Evolutionary conservation across 1,140 invertebrate genomes (phyloP).

Genomic region (Ceratosolen fusciceps): DNA sequence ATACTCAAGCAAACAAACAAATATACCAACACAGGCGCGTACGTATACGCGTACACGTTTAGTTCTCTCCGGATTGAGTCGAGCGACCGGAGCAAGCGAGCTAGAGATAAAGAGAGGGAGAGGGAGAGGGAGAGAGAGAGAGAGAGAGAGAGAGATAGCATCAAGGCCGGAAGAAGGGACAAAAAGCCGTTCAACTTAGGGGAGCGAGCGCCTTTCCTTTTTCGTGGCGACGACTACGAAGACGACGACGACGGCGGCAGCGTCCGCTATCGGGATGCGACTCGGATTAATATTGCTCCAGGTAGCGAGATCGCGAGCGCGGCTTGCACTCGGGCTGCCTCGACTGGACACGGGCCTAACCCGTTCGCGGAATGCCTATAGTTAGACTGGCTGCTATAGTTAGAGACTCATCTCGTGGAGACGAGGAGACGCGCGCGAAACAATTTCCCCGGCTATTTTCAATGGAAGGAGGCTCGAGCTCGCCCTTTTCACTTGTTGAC

Average conservation of each 20-base stretch:
- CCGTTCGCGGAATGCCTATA: constrained; percentile 42
- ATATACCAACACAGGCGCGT: neutral
- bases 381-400: constrained; percentile 41
- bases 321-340: neutral
- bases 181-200: constrained; percentile 29
- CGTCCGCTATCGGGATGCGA: constrained; percentile 3
- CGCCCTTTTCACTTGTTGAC: constrained; percentile 1
- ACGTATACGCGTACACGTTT: too few relatives aligned
- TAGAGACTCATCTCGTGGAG: too few relatives aligned
- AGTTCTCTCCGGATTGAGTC: neutral
- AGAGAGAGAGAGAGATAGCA: neutral
- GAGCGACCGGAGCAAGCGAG: too few relatives aligned
- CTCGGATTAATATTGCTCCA: constrained; percentile 26
- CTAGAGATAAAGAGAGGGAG: neutral
- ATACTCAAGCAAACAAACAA: too few relatives aligned
- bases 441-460: constrained; percentile 41
- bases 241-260: neutral
- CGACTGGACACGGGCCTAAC: neutral
- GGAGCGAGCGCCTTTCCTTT: constrained; percentile 14
- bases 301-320: constrained; percentile 5
- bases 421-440: constrained; percentile 20
- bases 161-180: constrained; percentile 44
- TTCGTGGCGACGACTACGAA: constrained; percentile 1
- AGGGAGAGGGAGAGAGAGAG: constrained; percentile 41
- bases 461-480: constrained; percentile 11